Base-by-base conservation (phyloP, 2,888 invertebrate species). In the Phengaris arion region DNA sequence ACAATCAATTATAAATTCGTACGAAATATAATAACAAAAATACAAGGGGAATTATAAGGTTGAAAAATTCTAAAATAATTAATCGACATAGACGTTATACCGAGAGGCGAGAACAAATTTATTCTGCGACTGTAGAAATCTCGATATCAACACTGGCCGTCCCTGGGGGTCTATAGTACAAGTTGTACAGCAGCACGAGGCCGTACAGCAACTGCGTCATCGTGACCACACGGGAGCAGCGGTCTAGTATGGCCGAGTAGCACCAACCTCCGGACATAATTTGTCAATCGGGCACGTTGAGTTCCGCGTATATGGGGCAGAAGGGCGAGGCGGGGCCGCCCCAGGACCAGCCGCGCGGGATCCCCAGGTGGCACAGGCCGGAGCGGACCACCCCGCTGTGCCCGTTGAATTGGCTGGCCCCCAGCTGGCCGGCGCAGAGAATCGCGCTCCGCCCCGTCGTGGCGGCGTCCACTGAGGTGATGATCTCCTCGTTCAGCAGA, bases 321-420 rank as follows among this genome's bases (percentile, higher is more conserved):
- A 95, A 95, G 57, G 95, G 95, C 48, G 96, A 96, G 2, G 95
- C 96, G 0, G 96, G 94, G 0, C 97, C 97, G 12, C 97, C 97
- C 97, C 97, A 97, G 22, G 94, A 95, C 97, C 97, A 97, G 6
- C 96, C 97, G n/a, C 96, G 94, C 0, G 97, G 97, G 79, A 97
- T 97, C 73, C 97, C 96, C 75, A 97, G 89, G 83, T 97, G 97
- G 77, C 95, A 95, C 68, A 97, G 89, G 0, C 97, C 97, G 15
- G 95, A 94, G 74, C 95, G 93, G 59, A 97, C 94, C n/a, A 95
- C 94, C 7, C 96, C 96, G 69, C 94, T 90, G 76, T 92, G 85
- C 0, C 95, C 95, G 78, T 95, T 95, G 80, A 92, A 91, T 59
- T 79, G 80, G 72, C 87, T 87, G 15, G 81, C 82, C 45, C 87